Percentiles rank a stretch among this genome's conserved stretches.
Evolutionary conservation across 2,797 vertebrate species (phyloP).

Genomic region (Cyclura pinguis): DNA sequence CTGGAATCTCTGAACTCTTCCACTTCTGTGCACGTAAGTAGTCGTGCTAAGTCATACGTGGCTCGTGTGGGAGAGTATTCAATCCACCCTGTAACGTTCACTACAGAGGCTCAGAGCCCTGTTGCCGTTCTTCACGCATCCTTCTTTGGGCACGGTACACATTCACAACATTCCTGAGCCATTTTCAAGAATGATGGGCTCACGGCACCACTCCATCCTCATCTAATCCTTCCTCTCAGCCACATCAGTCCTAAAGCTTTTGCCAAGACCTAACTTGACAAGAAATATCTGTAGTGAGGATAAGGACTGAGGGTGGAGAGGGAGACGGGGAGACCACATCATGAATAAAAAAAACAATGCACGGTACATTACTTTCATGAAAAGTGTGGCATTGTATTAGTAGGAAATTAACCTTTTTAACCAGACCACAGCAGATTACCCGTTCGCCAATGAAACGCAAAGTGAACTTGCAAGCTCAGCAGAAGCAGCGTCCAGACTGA

Average conservation of each 20-base stretch:
- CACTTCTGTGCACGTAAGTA: too few species aligned
- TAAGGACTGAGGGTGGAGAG: too few species aligned
- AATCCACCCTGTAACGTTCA: neutral
- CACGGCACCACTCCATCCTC: too few species aligned
- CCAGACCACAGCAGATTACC: conserved; percentile 45
- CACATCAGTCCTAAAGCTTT: too few species aligned
- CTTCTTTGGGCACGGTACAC: neutral
- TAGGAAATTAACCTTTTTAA: conserved; percentile 27
- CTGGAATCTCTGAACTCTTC: too few species aligned
- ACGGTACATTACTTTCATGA: neutral
- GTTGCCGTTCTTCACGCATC: neutral
- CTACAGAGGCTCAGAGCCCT: neutral
- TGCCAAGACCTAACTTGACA: too few species aligned
- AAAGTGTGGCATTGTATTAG: neutral
- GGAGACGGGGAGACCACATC: neutral
- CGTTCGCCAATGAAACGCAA: conserved; percentile 53
- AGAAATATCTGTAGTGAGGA: too few species aligned
- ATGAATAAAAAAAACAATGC: conserved; percentile 1
- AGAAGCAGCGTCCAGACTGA: conserved; percentile 50
- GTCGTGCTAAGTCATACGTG: neutral
- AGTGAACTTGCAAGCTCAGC: conserved; percentile 61
- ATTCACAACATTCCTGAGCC: neutral
- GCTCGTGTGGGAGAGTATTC: too few species aligned
- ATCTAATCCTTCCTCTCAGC: too few species aligned
- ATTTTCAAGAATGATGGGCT: too few species aligned